These are phyloP conservation scores for Aurelia aurita DNA, from an alignment of 30 jellyfish, hydroid and myxozoan species.

Conservation along the genomic window DNA sequence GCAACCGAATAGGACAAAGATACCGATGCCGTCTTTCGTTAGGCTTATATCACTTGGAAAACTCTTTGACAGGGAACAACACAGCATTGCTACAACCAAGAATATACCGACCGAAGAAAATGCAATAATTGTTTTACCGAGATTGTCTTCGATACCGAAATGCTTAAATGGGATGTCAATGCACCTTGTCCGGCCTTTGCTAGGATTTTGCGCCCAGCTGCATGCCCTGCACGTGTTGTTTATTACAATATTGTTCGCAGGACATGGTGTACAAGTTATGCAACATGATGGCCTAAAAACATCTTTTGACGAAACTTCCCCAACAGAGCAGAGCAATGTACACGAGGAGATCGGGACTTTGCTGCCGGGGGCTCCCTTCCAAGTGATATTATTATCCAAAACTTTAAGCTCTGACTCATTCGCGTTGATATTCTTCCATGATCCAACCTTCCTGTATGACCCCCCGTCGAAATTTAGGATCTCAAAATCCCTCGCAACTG, in stretches of 20 bases:
- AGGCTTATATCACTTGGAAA: neutral
- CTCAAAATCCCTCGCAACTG: slow-evolving; percentile 1
- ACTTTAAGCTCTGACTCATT: neutral
- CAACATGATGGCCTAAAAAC: slow-evolving; percentile 9
- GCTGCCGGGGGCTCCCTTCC: neutral
- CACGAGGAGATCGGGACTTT: slow-evolving; percentile 3
- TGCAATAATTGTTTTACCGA: neutral
- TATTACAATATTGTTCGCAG: slow-evolving; percentile 8
- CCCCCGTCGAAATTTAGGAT: slow-evolving; percentile 9
- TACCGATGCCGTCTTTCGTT: neutral
- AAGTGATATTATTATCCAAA: neutral
- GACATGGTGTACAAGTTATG: slow-evolving; percentile 8
- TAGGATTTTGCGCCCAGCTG: slow-evolving; percentile 7
- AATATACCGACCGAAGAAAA: neutral
- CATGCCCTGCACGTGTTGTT: slow-evolving; percentile 35
- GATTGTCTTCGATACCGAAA: neutral
- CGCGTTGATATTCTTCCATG: neutral
- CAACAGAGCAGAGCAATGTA: neutral
- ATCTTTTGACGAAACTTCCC: neutral
- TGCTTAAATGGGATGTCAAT: neutral
- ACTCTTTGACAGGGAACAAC: neutral
- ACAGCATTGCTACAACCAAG: neutral
- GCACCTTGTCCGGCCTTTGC: neutral
- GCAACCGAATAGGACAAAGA: neutral
- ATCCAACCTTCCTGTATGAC: neutral